Conservation (phyloP, 2,113 vertebrate species). For the Hemicordylus capensis region DNA sequence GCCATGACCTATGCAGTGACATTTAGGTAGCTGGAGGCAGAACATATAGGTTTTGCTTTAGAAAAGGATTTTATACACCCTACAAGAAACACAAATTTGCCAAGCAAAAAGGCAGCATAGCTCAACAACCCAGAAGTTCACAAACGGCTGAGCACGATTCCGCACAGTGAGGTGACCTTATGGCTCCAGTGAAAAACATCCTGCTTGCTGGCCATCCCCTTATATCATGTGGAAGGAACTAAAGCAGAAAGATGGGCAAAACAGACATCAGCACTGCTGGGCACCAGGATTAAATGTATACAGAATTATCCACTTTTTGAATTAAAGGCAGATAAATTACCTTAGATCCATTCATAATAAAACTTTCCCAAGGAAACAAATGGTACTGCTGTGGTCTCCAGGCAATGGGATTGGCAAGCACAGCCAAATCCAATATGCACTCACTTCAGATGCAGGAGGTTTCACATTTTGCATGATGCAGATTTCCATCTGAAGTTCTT, state of each 20-base stretch:
- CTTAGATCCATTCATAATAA: not conserved
- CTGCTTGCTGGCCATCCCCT: not conserved
- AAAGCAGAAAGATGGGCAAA: not conserved
- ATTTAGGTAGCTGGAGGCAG: constrained; percentile 10
- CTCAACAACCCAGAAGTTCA: not conserved
- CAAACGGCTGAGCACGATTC: not conserved
- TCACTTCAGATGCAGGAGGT: not conserved
- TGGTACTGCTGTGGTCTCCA: no score
- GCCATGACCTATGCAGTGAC: not conserved
- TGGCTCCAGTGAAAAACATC: not conserved
- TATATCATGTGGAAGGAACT: not conserved
- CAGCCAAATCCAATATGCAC: not conserved
- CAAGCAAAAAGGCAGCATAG: constrained; percentile 11
- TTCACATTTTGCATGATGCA: not conserved
- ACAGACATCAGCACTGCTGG: not conserved
- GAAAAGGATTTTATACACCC: constrained; percentile 1
- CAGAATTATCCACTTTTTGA: not conserved
- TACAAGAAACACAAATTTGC: not conserved
- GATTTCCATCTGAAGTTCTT: not conserved
- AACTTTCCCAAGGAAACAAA: not conserved
- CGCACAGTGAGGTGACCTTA: not conserved
- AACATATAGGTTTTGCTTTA: not conserved
- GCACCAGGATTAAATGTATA: not conserved
- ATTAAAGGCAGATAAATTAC: not conserved
- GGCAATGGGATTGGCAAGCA: not conserved